Evolutionary conservation across 2,113 vertebrate genomes (phyloP).

Genomic region (Pogonocichla stellata): DNA sequence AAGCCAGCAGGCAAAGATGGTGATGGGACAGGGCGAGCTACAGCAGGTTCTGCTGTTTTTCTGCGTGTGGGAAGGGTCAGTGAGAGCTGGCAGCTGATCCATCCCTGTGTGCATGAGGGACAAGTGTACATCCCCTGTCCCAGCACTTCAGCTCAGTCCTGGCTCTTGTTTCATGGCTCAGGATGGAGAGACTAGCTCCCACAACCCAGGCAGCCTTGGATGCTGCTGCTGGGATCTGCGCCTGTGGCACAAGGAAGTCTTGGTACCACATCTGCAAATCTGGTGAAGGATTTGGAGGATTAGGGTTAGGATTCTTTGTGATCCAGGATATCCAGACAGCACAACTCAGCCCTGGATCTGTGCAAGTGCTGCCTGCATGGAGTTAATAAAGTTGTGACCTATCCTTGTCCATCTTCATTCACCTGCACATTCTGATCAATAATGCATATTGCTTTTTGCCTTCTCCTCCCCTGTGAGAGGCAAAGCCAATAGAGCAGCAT

Average conservation of each 20-base stretch:
- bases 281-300: background rate
- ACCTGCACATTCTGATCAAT: constrained; percentile 39
- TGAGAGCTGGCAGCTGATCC: background rate
- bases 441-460: constrained; percentile 45
- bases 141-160: background rate
- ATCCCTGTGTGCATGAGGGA: background rate
- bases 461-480: constrained; percentile 11
- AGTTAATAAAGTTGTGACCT: constrained; percentile 49
- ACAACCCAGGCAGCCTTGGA: background rate
- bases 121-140: background rate
- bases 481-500: constrained; percentile 19
- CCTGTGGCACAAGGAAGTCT: background rate
- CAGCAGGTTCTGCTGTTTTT: constrained; percentile 11
- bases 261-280: background rate
- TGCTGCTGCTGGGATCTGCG: background rate
- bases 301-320: background rate
- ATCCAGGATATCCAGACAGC: background rate
- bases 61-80: background rate
- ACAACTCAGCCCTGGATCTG: background rate
- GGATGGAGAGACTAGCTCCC: background rate
- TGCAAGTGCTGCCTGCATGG: background rate
- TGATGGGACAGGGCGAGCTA: background rate
- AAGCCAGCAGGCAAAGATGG: background rate
- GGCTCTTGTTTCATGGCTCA: background rate
- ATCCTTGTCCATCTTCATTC: constrained; percentile 45